Base-by-base conservation (phyloP, 2,888 invertebrate genomes). In the Amphipyra berbera region DNA sequence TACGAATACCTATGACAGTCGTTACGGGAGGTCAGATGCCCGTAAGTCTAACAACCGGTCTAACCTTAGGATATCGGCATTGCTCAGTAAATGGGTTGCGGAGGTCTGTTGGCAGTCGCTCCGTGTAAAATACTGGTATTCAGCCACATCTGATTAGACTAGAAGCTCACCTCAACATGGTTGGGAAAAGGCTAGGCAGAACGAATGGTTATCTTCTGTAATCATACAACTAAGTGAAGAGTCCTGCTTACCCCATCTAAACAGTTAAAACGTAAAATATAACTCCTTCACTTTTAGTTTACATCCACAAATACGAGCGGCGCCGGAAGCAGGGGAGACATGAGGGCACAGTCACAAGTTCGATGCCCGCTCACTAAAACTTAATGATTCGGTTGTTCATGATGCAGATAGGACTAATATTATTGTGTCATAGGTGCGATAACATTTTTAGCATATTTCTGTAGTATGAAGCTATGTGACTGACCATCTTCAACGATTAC, bases 291-390 rank as follows among this genome's bases (percentile, higher is more conserved):
- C 8, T 45, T 42, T 35, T 15, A 59, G 42, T 60, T 41, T 27
- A 35, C 47, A 47, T 47, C 14, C 38, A 73, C 48, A 68, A 60
- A 68, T 67, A 61, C 54, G 55, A 48, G 46, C 56, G 50, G 42
- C 37, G 62, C 74, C 83, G 83, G 86, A 84, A 83, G 71, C 73
- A 62, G 35, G 63, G 55, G 75, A 75, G 73, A 73, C 78, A 76
- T 76, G 73, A 68, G 76, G 75, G 77, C 78, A 67, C 67, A 74
- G 76, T 78, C 72, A 70, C 70, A 78, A 78, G 90, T 89, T 90
- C 90, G 88, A 87, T 69, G 90, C 77, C 87, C 88, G 79, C 60
- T 61, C 72, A 74, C 68, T 80, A 82, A 84, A 82, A 83, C 80
- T 77, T 79, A 82, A 84, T 81, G 82, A 72, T 74, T 62, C 76